These are phyloP conservation scores for Cyphomyrus plagiostoma DNA, from an alignment of 2,113 vertebrate species.

Conservation along the genomic window DNA sequence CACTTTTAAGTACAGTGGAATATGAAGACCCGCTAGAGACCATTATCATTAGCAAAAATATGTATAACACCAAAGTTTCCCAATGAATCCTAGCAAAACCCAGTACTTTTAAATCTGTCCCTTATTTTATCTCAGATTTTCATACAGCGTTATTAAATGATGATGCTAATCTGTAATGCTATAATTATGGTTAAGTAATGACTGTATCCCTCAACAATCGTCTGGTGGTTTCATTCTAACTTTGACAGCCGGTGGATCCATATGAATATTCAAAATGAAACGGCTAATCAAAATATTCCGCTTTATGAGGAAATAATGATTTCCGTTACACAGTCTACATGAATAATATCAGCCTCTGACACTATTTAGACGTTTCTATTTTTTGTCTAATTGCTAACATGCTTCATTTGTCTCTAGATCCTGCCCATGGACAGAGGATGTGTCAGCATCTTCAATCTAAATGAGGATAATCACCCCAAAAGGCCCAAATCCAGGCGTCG, in stretches of 20 bases:
- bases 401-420: not conserved
- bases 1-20: not conserved
- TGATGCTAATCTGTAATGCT: not conserved
- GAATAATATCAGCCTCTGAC: not conserved
- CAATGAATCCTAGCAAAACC: not conserved
- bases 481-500: not conserved
- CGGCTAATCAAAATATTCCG: not conserved
- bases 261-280: not conserved
- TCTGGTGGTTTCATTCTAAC: not conserved
- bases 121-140: not conserved
- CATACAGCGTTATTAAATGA: not conserved
- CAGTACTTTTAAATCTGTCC: not conserved
- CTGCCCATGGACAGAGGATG: not conserved
- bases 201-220: slow-evolving; percentile 1
- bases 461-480: slow-evolving; percentile 6
- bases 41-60: not conserved
- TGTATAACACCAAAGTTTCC: not conserved
- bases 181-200: slow-evolving; percentile 3
- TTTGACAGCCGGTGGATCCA: not conserved
- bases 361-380: slow-evolving; percentile 4
- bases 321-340: not conserved
- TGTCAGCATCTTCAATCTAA: not conserved
- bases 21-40: not conserved
- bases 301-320: slow-evolving; percentile 11
- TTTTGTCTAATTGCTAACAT: not conserved